Evolutionary conservation across 2,888 invertebrate genomes (phyloP), one percentile per base, ranked within the genome.

Genomic region (Metalampra italica): DNA sequence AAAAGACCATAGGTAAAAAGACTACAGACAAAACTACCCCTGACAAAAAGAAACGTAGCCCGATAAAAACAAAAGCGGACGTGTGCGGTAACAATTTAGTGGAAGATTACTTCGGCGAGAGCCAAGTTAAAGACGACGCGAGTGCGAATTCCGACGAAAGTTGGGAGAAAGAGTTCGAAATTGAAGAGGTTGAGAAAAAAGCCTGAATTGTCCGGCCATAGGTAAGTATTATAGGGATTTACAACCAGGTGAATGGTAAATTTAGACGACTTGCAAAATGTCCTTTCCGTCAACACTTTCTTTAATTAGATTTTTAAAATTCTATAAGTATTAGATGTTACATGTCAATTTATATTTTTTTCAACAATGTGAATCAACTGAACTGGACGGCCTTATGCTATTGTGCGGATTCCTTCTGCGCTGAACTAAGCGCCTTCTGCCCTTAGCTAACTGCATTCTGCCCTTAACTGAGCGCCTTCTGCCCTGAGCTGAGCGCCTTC

Each of bases 81-180:
- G 87, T 83, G 47, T 89, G 90, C 55, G 89, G 90, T 5, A 90
- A 88, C 57, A 73, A 82, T 60, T 69, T 87, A 54, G 90, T 90
- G 4, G 91, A 91, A 69, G 91, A 91, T 69, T 90, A 91, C 70
- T 91, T 90, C 54, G 90, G 76, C 4, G 86, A 84, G 41, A 89
- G 82, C 50, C 82, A 86, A 52, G 76, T 78, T 0, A 84, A 82
- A 50, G 89, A 90, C 48, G 89, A 88, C 34, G 87, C 82, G 1
- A 89, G 89, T 55, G 85, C 90, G 0, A 90, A 90, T 57, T 91
- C 91, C 0, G 91, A 91, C 50, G 91, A 90, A 52, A 90, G 91
- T 65, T 92, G 92, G 92, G 92, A 92, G 60, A 91, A 91, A 56
- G 91, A 91, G 59, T 92, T 92, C 66, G 92, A 92, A 66, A 82